These are phyloP conservation scores for Dendrolimus punctatus DNA, from an alignment of 1,140 invertebrate species.

Conservation along the genomic window DNA sequence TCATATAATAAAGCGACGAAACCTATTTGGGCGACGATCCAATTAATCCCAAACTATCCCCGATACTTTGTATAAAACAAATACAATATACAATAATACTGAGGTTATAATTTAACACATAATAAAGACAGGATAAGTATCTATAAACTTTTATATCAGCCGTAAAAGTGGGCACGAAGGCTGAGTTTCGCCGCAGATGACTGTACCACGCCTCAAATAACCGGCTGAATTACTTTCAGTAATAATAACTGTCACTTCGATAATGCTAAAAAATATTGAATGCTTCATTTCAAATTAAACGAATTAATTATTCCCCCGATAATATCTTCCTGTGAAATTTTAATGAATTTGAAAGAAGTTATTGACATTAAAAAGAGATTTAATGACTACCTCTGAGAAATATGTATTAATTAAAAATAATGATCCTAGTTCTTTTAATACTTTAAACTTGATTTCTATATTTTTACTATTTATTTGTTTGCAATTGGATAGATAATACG, in stretches of 20 bases:
- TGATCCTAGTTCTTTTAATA: too few species aligned
- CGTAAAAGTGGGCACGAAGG: slow-evolving; percentile 43
- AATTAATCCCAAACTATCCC: slow-evolving; percentile 12
- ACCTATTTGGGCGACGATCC: slow-evolving; percentile 7
- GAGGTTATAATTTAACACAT: slow-evolving; percentile 51
- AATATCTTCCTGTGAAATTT: too few species aligned
- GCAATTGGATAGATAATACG: too few species aligned
- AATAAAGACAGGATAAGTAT: slow-evolving; percentile 47
- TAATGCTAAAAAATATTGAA: slow-evolving; percentile 6
- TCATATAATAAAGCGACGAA: background rate
- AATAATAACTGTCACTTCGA: slow-evolving; percentile 13
- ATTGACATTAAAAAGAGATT: too few species aligned
- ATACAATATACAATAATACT: slow-evolving; percentile 25
- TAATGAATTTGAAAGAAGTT: too few species aligned
- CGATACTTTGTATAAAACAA: slow-evolving; percentile 18
- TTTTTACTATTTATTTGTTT: too few species aligned
- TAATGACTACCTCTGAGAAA: too few species aligned
- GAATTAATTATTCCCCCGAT: too few species aligned
- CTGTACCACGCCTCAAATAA: slow-evolving; percentile 28
- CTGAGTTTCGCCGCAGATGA: slow-evolving; percentile 27
- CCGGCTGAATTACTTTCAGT: slow-evolving; percentile 20
- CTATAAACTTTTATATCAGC: slow-evolving; percentile 55
- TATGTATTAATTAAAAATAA: too few species aligned
- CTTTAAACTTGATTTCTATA: too few species aligned
- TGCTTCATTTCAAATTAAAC: background rate